Evolutionary conservation across 1,140 invertebrate species (phyloP).

Genomic region (Drosophila lacertosa): DNA sequence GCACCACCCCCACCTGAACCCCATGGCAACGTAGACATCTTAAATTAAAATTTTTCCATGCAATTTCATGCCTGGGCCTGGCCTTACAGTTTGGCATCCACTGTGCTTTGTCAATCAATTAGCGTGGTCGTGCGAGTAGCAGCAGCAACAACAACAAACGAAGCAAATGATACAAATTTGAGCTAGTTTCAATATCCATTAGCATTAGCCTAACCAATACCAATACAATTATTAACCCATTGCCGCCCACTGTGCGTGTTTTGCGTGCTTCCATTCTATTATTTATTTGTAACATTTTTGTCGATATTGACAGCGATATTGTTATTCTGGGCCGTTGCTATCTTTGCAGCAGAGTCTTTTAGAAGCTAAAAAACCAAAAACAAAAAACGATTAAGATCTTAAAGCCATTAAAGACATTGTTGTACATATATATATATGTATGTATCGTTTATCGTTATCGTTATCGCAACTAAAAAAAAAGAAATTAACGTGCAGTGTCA

Average conservation of each 20-base stretch:
- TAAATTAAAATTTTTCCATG: conserved; percentile 68
- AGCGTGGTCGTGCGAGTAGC: conserved; percentile 52
- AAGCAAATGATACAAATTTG: conserved; percentile 60
- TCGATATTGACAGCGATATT: conserved; percentile 8
- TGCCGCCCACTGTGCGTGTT: conserved; percentile 58
- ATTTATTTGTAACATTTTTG: conserved; percentile 16
- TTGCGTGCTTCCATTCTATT: conserved; percentile 3
- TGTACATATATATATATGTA: conserved; percentile 13
- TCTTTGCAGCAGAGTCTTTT: conserved; percentile 16
- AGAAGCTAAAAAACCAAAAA: conserved; percentile 10
- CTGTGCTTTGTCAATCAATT: conserved; percentile 63
- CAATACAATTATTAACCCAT: conserved; percentile 49
- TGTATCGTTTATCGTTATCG: conserved; percentile 39
- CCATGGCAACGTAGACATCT: conserved; percentile 30
- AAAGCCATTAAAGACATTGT: conserved; percentile 9
- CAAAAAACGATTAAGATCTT: conserved; percentile 19
- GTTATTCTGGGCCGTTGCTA: conserved; percentile 48
- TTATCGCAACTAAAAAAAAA: conserved; percentile 19
- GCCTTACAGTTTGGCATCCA: conserved; percentile 67
- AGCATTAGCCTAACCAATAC: conserved; percentile 38
- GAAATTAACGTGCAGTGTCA: conserved; percentile 48
- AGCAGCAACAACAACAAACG: conserved; percentile 24
- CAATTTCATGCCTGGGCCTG: conserved; percentile 51
- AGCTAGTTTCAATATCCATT: conserved; percentile 67
- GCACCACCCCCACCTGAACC: not conserved